Conservation (phyloP, 53 echinoderm and acorn worm genomes). For the Paracentrotus lividus region DNA sequence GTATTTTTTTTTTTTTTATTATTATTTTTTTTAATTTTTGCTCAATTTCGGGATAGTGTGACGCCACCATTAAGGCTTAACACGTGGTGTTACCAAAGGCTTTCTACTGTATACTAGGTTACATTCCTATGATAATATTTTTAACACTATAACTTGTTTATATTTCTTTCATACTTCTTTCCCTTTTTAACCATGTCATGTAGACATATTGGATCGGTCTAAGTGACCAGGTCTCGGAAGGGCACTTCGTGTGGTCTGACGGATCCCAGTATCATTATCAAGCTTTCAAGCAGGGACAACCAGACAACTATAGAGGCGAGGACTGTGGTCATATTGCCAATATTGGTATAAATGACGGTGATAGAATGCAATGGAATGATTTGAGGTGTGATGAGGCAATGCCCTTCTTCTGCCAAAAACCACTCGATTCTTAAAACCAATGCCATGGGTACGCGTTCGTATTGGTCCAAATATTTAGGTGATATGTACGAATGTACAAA, state of each 20-base stretch:
- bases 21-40: too few species aligned
- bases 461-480: too few species aligned
- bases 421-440: neutral
- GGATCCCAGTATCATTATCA: neutral
- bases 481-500: too few species aligned
- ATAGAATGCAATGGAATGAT: neutral
- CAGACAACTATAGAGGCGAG: neutral
- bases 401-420: neutral
- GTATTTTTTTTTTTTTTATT: too few species aligned
- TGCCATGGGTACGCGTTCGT: too few species aligned
- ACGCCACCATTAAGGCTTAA: too few species aligned
- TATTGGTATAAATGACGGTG: neutral
- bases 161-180: too few species aligned
- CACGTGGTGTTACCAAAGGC: too few species aligned
- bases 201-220: conserved; percentile 18
- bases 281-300: neutral
- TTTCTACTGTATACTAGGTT: too few species aligned
- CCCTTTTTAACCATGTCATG: neutral
- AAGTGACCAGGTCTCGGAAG: neutral
- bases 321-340: neutral
- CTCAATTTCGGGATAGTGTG: too few species aligned
- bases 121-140: too few species aligned
- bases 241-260: neutral
- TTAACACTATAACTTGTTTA: too few species aligned
- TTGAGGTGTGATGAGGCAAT: neutral